A percentile compares a stretch with the other conserved stretches of the same genome.
Evolutionary conservation across 2,797 vertebrate species (phyloP).

Genomic region (Channallabes apus): DNA sequence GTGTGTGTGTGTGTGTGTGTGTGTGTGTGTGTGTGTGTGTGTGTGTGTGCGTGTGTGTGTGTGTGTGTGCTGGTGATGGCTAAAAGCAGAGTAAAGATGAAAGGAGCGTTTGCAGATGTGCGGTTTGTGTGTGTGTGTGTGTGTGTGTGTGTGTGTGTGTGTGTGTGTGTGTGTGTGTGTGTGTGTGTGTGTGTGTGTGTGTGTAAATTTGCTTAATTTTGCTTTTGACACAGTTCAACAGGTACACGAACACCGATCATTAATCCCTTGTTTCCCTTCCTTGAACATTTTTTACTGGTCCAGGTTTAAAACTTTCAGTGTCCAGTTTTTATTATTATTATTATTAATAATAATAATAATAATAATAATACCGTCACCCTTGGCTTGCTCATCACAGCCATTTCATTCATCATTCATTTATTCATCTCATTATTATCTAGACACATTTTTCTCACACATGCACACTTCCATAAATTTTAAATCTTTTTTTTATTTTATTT

Average conservation of each 20-base stretch:
- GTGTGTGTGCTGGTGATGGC: conserved; percentile 56
- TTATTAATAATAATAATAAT: too few relatives aligned
- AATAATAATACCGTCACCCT: too few relatives aligned
- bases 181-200: conserved; percentile 1
- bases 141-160: conserved; percentile 8
- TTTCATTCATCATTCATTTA: too few relatives aligned
- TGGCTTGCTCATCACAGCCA: too few relatives aligned
- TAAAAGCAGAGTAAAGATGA: conserved; percentile 64
- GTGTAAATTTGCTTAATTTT: neutral
- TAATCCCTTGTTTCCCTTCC: neutral
- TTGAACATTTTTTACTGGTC: too few relatives aligned
- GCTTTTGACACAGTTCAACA: conserved; percentile 1
- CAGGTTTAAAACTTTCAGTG: too few relatives aligned
- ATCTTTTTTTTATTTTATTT: too few relatives aligned
- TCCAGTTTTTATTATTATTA: too few relatives aligned
- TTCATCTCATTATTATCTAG: too few relatives aligned
- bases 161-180: neutral
- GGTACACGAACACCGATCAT: neutral
- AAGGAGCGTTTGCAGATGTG: conserved; percentile 63
- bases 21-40: conserved; percentile 33
- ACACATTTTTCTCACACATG: too few relatives aligned
- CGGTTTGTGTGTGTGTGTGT: conserved; percentile 49
- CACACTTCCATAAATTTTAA: too few relatives aligned
- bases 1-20: conserved; percentile 30
- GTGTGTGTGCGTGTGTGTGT: conserved; percentile 30